Percentiles rank a stretch among this genome's conserved stretches.
phyloP scores from a whole-genome alignment of 1,140 invertebrate genomes.

The Papilio machaon region DNA sequence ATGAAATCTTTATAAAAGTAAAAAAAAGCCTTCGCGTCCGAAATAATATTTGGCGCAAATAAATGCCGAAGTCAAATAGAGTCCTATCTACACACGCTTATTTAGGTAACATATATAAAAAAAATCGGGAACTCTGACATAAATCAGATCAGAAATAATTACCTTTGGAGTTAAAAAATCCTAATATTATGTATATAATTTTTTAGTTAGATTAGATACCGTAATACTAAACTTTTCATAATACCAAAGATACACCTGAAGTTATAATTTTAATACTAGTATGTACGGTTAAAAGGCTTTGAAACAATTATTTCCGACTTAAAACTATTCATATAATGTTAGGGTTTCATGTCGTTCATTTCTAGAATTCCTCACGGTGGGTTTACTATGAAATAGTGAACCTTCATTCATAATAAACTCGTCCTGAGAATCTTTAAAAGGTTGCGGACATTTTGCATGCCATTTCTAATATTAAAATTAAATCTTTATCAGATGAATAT shows the following conservation, averaged over 20 bases:
- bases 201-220: no score
- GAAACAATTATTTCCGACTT: not conserved
- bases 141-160: no score
- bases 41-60: conserved; percentile 10
- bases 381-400: conserved; percentile 1
- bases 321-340: not conserved
- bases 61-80: not conserved
- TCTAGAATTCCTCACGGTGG: not conserved
- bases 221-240: no score
- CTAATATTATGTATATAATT: no score
- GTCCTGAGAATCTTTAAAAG: not conserved
- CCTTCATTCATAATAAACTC: no score
- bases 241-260: no score
- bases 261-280: not conserved
- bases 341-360: not conserved
- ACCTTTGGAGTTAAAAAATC: no score
- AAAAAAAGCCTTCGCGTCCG: not conserved
- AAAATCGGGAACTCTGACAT: not conserved
- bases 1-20: conserved; percentile 1
- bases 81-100: conserved; percentile 6
- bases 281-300: not conserved
- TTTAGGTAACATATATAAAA: not conserved
- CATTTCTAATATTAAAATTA: not conserved
- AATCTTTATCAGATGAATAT: not conserved
- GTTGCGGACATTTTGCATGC: not conserved